phyloP scores from a whole-genome alignment of 2,888 invertebrate genomes.

The Deilephila elpenor region DNA sequence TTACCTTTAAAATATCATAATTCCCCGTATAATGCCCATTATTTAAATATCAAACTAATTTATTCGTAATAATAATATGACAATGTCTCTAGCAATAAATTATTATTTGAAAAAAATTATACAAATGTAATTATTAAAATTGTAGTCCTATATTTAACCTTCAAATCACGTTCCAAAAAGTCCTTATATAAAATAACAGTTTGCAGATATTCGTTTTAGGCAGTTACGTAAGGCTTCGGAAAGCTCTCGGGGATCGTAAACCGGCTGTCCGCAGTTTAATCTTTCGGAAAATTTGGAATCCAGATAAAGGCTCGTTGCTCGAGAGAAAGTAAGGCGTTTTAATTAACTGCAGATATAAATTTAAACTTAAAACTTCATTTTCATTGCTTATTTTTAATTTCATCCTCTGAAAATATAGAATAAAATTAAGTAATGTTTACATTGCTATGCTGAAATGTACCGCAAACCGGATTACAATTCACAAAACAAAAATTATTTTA shows the following conservation, averaged over 20 bases:
- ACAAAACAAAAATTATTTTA: no score
- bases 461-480: background rate
- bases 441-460: background rate
- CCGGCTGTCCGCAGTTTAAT: constrained; percentile 66
- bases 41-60: no score
- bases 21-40: no score
- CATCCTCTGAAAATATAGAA: constrained; percentile 11
- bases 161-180: background rate
- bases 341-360: constrained; percentile 56
- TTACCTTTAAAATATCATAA: no score
- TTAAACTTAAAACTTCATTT: constrained; percentile 42
- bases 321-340: constrained; percentile 49
- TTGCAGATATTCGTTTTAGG: constrained; percentile 37
- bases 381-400: constrained; percentile 35
- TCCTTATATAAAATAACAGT: constrained; percentile 28
- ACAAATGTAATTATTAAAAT: background rate
- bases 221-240: constrained; percentile 52
- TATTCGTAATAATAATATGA: no score
- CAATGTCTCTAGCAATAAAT: no score
- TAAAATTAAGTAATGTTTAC: background rate
- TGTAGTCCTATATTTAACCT: background rate
- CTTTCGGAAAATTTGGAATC: constrained; percentile 65
- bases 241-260: constrained; percentile 62
- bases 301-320: constrained; percentile 55
- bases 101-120: no score